These are phyloP conservation scores for Cynaeus angustus DNA, from an alignment of 2,888 invertebrate species.

Conservation along the genomic window DNA sequence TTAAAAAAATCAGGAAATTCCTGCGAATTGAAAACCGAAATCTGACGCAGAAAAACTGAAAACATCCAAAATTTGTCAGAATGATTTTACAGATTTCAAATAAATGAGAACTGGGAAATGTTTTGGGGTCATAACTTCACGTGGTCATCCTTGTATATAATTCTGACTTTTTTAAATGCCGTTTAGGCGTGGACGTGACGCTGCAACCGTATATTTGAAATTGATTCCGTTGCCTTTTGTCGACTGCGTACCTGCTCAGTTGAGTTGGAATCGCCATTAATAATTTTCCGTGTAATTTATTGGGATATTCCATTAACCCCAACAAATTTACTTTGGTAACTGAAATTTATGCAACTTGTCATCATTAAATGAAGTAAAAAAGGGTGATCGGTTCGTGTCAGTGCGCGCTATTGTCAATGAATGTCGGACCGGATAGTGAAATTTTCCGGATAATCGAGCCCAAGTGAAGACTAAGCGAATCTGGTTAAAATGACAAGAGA, in stretches of 20 bases:
- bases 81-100: too few relatives aligned
- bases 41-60: too few relatives aligned
- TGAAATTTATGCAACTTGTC: conserved; percentile 38
- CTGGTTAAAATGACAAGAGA: too few relatives aligned
- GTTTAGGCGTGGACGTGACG: conserved; percentile 1
- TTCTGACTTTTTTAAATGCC: neutral
- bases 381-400: conserved; percentile 28
- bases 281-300: conserved; percentile 35
- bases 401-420: conserved; percentile 1
- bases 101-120: too few relatives aligned
- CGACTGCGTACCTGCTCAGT: conserved; percentile 16
- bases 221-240: conserved; percentile 11
- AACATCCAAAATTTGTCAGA: too few relatives aligned
- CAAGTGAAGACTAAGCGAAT: too few relatives aligned
- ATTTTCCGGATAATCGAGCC: neutral
- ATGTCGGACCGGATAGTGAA: neutral
- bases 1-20: too few relatives aligned
- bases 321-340: conserved; percentile 18
- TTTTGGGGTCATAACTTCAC: too few relatives aligned
- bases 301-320: conserved; percentile 25
- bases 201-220: neutral
- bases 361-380: conserved; percentile 33
- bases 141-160: too few relatives aligned
- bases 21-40: too few relatives aligned
- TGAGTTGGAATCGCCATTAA: conserved; percentile 31